Base-by-base conservation (phyloP, 2,113 vertebrate species). In the Phodopus roborovskii region DNA sequence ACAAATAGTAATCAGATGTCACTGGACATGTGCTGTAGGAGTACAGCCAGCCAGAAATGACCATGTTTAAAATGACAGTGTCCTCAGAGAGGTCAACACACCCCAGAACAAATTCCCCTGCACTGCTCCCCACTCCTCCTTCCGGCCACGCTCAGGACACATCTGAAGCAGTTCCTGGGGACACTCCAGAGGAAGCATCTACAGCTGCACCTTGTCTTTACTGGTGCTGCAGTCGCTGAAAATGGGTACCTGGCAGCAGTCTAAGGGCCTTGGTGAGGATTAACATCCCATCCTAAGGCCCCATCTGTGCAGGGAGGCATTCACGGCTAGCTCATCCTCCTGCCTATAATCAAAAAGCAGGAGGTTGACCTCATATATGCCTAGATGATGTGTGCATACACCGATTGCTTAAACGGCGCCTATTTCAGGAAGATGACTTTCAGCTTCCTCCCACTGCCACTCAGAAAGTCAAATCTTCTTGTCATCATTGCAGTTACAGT, bases 401-500 rank as follows among this genome's bases (percentile, higher is more conserved):
- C 26, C 74, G 90, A 95, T 28, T 82, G 56, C 96, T 94, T 86
- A 79, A 60, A 82, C 74, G 92, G 64, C 1, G 2, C 42, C 81
- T 45, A 7, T 19, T 79, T 77, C 50, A 5, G 7, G 45, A 77
- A 26, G 28, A 78, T 0, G 1, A 16, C 68, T 77, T 86, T 86
- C 73, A 24, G 45, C 73, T 26, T 73, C 53, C 36, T 92, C 20
- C 70, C 28, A 7, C 3, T 20, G 81, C 39, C 28, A 26, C 75
- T 81, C n/a, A 28, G 62, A 42, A 68, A 66, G 64, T 88, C 77
- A 96, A 95, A 73, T 79, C 92, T 96, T 88, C 75, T 92, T 96
- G 90, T 95, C 73, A 92, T 62, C 48, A 45, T 53, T 91, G 78
- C 94, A 94, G 88, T 92, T 97, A 96, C 15, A 91, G 73, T 78